Conservation (phyloP, 2,888 invertebrate genomes). For the Dicyrtoma fusca region DNA sequence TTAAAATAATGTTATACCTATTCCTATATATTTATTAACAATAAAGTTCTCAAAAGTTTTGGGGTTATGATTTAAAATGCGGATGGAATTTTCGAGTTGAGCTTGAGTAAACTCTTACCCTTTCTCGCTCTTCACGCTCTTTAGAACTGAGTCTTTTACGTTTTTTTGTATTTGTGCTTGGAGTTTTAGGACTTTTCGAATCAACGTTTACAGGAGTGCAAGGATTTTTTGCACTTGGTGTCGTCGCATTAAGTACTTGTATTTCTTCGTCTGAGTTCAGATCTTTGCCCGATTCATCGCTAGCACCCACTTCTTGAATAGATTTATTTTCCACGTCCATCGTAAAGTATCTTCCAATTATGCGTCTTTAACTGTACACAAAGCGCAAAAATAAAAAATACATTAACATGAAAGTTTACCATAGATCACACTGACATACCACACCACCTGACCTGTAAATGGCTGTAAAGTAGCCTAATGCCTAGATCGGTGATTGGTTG, state of each 20-base stretch:
- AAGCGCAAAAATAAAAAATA: background rate
- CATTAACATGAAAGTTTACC: background rate
- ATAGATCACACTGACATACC: no score
- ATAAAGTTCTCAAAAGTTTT: no score
- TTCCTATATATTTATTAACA: no score
- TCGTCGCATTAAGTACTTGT: conserved; percentile 32
- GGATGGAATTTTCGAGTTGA: no score
- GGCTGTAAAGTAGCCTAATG: no score
- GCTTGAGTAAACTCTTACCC: conserved; percentile 41
- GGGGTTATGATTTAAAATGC: no score
- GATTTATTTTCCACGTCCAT: conserved; percentile 20
- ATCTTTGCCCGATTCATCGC: conserved; percentile 12
- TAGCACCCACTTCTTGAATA: background rate
- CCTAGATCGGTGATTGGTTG: no score
- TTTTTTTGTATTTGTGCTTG: conserved; percentile 41
- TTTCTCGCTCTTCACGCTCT: conserved; percentile 45
- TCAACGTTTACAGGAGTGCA: conserved; percentile 24
- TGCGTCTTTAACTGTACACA: background rate
- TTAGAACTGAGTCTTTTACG: conserved; percentile 49
- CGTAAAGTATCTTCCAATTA: background rate
- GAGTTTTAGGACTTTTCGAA: conserved; percentile 19
- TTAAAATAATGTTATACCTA: background rate
- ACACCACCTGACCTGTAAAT: no score
- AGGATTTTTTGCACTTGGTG: conserved; percentile 12
- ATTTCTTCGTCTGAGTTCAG: conserved; percentile 9